Percentiles rank a stretch among this genome's conserved stretches.
These are phyloP conservation scores for Melanocharis versteri DNA, from an alignment of 2,113 vertebrate genomes.

Conservation along the genomic window DNA sequence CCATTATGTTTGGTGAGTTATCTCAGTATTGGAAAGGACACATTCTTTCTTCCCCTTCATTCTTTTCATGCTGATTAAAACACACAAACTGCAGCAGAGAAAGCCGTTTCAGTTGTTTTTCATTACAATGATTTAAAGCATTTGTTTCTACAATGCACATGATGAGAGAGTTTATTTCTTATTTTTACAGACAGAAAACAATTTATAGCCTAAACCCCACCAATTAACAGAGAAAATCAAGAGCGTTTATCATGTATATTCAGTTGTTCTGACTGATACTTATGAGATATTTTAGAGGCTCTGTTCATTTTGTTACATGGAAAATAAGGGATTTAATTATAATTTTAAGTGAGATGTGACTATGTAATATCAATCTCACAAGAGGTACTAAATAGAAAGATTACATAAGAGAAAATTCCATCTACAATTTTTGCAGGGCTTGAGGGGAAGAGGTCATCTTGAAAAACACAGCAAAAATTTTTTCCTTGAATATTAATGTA, in stretches of 20 bases:
- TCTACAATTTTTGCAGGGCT: background rate
- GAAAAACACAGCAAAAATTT: background rate
- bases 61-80: background rate
- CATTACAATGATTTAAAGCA: background rate
- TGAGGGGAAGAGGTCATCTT: background rate
- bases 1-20: background rate
- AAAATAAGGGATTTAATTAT: background rate
- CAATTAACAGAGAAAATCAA: background rate
- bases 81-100: background rate
- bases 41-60: background rate
- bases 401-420: background rate
- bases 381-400: background rate
- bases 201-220: background rate
- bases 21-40: background rate
- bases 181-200: background rate
- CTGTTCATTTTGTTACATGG: background rate
- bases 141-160: background rate
- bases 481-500: background rate
- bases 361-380: background rate
- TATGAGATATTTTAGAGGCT: background rate
- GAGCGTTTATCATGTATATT: background rate
- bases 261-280: background rate
- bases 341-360: background rate
- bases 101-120: background rate
- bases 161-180: background rate